Evolutionary conservation across 2,113 vertebrate species (phyloP), one percentile per base, ranked within the genome.

Genomic region (Sisor rabdophorus): DNA sequence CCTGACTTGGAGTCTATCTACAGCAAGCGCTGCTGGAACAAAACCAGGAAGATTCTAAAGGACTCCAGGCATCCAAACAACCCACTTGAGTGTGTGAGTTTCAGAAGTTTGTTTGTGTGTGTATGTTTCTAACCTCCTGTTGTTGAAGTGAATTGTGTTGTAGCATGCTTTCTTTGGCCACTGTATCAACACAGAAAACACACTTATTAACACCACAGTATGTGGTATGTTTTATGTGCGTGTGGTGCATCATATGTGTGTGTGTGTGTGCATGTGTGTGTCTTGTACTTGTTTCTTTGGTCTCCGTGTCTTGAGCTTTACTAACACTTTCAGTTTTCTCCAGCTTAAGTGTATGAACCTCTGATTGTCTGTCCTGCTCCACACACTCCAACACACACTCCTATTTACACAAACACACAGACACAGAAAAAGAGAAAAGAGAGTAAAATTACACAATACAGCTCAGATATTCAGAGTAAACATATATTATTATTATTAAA

Each of bases 71-170:
- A n/a, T n/a, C n/a, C n/a, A n/a, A n/a, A n/a, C n/a, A n/a, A n/a
- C n/a, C n/a, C n/a, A n/a, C n/a, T n/a, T n/a, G n/a, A n/a, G n/a
- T n/a, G n/a, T n/a, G n/a, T n/a, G n/a, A n/a, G n/a, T n/a, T n/a
- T n/a, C n/a, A n/a, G n/a, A n/a, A n/a, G n/a, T n/a, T n/a, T n/a
- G n/a, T n/a, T n/a, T n/a, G n/a, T 48, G 40, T 48, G n/a, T 48
- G 40, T 24, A 28, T 22, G 60, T 75, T 12, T n/a, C 56, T 69
- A 32, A 82, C 78, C 81, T 82, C 54, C 58, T 77, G 78, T 16
- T 73, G 73, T 22, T 71, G 67, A 16, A 68, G 64, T 19, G 68
- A 36, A 36, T 76, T 58, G 20, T 76, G 80, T 32, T 73, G 64
- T 13, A 61, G 47, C 13, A 53, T 8, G n/a, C 44, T 63, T 12